Evolutionary conservation across 2,797 vertebrate genomes (phyloP), one percentile per base, ranked within the genome.

Genomic region (Peromyscus eremicus): DNA sequence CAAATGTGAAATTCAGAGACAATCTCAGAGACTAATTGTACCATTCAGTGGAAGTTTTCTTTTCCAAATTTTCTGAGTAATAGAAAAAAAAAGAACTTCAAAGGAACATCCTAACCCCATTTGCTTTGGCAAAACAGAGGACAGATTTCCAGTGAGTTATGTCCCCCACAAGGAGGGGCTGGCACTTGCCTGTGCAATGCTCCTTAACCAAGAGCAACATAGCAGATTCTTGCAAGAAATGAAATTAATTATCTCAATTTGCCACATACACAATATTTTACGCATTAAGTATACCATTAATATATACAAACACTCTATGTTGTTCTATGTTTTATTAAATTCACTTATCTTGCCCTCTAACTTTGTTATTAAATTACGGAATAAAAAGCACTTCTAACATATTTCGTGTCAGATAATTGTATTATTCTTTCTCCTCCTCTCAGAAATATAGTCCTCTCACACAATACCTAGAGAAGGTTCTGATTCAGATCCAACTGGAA

Each of bases 261-360:
- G 95, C 96, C 86, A 91, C 97, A 95, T n/a, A 96, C 5, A 91
- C 93, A 98, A 97, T 98, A 96, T 97, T 95, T 95, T 96, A 81
- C 3, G 52, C 97, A 98, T 98, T 98, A 97, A 94, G 75, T 66
- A 68, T 86, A 94, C 93, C 95, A 98, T 98, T 95, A 96, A 97
- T 97, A 96, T 77, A 96, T 96, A 97, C 97, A 96, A 94, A 97
- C 97, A 97, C 79, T 87, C 90, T 0, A 27, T 84, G 85, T 94
- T 96, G 96, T 97, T 87, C 75, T n/a, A 70, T 91, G 43, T 97
- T 97, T 98, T 97, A 98, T 98, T 97, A 97, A 95, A 97, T 97
- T 96, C 97, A 97, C 97, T 98, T 97, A 97, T 98, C 96, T 95
- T 91, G 82, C 75, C 95, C 91, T 97, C 96, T 97, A 94, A 62